phyloP scores from a whole-genome alignment of 2,113 vertebrate genomes.

The Daubentonia madagascariensis region DNA sequence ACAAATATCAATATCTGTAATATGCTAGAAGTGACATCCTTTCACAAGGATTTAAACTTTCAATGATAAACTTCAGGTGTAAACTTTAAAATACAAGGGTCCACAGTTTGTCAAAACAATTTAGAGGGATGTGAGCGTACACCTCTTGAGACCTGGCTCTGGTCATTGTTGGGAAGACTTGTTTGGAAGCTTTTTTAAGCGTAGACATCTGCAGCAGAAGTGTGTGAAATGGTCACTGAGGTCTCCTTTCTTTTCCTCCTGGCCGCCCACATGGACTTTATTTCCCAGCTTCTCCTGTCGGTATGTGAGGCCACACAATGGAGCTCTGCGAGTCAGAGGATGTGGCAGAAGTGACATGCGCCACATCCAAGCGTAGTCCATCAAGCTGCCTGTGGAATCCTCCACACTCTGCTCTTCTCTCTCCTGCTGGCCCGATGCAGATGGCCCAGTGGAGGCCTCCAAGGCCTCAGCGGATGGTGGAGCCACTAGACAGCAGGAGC shows the following conservation, averaged over 20 bases:
- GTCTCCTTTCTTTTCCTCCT: not conserved
- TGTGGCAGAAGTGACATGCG: not conserved
- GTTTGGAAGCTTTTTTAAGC: not conserved
- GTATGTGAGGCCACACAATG: not conserved
- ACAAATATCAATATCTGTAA: not conserved
- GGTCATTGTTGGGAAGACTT: not conserved
- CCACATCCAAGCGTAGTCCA: not conserved
- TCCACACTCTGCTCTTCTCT: not conserved
- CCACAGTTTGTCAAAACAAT: not conserved
- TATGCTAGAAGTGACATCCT: not conserved
- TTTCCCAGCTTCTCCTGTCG: not conserved
- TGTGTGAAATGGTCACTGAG: not conserved
- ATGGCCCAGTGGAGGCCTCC: not conserved
- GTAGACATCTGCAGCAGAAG: not conserved
- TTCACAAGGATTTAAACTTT: not conserved
- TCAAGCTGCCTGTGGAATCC: not conserved
- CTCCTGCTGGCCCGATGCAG: not conserved
- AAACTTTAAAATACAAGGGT: not conserved
- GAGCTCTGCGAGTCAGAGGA: not conserved
- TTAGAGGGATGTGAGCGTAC: not conserved
- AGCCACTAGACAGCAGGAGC: not conserved
- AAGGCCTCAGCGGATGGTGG: not conserved
- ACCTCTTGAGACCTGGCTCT: not conserved
- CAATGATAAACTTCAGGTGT: not conserved
- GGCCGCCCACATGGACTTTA: not conserved